A percentile compares a stretch with the other conserved stretches of the same genome.
phyloP scores from a whole-genome alignment of 2,797 vertebrate species.

The Rhinoraja longicauda region DNA sequence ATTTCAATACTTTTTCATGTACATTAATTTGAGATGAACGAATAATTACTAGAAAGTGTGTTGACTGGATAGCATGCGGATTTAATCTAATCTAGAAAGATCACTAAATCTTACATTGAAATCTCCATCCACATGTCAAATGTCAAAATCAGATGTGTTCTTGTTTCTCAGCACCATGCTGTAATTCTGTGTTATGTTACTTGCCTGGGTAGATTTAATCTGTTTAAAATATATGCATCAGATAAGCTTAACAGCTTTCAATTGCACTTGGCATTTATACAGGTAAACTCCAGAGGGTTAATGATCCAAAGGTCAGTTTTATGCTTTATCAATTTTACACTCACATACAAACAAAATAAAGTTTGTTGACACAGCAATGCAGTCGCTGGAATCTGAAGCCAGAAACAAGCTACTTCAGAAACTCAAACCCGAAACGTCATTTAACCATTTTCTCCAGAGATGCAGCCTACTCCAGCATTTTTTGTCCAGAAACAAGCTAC shows the following conservation, averaged over 20 bases:
- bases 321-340: background rate
- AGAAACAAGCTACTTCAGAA: no score
- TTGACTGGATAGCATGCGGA: background rate
- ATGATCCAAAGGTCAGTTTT: background rate
- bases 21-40: background rate
- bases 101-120: background rate
- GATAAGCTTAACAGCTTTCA: background rate
- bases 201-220: background rate
- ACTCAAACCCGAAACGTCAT: no score
- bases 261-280: background rate
- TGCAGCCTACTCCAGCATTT: no score
- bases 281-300: background rate
- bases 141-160: background rate
- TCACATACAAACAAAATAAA: background rate
- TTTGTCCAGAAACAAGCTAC: no score
- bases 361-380: background rate
- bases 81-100: background rate
- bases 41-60: background rate
- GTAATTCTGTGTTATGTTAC: background rate
- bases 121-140: conserved; percentile 13
- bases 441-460: no score
- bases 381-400: no score
- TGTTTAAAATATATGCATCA: background rate
- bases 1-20: background rate
- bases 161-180: background rate